These are phyloP conservation scores for Phenganax stokvisi DNA, from an alignment of 92 coral and sea anemone genomes.

Conservation along the genomic window DNA sequence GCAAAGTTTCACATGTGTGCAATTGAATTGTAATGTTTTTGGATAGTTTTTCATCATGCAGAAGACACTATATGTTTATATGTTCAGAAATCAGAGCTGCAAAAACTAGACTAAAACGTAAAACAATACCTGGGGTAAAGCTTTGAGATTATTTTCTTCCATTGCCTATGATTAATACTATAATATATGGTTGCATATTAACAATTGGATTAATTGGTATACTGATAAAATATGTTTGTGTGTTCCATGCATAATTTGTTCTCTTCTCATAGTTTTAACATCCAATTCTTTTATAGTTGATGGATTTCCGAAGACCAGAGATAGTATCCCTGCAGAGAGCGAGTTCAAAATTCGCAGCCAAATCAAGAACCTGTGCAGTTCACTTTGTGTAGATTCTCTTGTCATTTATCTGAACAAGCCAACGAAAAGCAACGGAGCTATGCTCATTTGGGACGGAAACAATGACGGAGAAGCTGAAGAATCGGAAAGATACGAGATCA, in stretches of 20 bases:
- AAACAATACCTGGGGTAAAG: too few species aligned
- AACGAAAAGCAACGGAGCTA: constrained; percentile 77
- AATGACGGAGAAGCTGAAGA: constrained; percentile 66
- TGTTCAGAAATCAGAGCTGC: too few species aligned
- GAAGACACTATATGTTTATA: too few species aligned
- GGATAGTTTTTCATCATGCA: too few species aligned
- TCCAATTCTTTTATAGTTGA: constrained; percentile 51
- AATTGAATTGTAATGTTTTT: too few species aligned
- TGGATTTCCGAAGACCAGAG: constrained; percentile 56
- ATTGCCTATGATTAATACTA: too few species aligned
- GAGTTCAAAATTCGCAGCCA: constrained; percentile 56
- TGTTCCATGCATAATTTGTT: background rate
- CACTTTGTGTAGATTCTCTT: constrained; percentile 64
- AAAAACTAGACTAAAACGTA: too few species aligned
- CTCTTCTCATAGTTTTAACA: background rate
- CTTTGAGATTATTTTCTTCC: too few species aligned
- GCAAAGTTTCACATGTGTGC: too few species aligned
- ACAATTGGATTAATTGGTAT: too few species aligned
- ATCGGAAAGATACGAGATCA: constrained; percentile 63
- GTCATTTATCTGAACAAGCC: constrained; percentile 87
- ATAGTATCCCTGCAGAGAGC: constrained; percentile 60
- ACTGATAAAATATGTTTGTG: background rate
- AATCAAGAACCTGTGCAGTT: constrained; percentile 61
- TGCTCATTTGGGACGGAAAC: constrained; percentile 83
- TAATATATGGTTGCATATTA: too few species aligned